These are phyloP conservation scores for Elephantulus edwardii DNA, from an alignment of 2,113 vertebrate genomes.

Conservation along the genomic window DNA sequence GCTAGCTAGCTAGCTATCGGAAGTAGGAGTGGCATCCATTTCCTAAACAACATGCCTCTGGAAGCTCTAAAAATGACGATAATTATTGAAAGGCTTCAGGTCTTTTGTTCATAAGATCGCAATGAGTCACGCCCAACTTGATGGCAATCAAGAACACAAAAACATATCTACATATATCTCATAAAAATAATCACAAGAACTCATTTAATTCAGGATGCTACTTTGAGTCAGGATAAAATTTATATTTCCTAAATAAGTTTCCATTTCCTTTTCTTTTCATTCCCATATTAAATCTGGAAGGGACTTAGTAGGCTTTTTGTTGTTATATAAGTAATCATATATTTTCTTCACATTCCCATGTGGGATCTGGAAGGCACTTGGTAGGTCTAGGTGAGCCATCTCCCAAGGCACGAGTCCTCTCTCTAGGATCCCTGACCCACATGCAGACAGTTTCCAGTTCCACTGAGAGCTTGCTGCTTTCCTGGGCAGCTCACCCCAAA, in stretches of 20 bases:
- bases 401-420: neutral
- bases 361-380: neutral
- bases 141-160: too few species aligned
- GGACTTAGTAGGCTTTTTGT: too few species aligned
- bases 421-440: neutral
- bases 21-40: too few species aligned
- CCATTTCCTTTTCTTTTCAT: too few species aligned
- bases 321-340: neutral
- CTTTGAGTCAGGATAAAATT: neutral
- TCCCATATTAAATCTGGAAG: too few species aligned
- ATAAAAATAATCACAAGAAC: slow-evolving; percentile 14
- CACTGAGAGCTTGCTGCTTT: neutral
- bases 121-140: too few species aligned
- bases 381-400: neutral
- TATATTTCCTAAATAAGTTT: neutral
- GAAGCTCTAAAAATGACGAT: too few species aligned
- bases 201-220: slow-evolving; percentile 21
- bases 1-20: too few species aligned
- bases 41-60: too few species aligned
- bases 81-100: too few species aligned
- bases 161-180: too few species aligned
- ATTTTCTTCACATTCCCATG: neutral
- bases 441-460: neutral
- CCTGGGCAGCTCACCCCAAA: neutral
- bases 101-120: too few species aligned